Evolutionary conservation across 2,797 vertebrate genomes (phyloP), one percentile per base, ranked within the genome.

Genomic region (Pampus argenteus): DNA sequence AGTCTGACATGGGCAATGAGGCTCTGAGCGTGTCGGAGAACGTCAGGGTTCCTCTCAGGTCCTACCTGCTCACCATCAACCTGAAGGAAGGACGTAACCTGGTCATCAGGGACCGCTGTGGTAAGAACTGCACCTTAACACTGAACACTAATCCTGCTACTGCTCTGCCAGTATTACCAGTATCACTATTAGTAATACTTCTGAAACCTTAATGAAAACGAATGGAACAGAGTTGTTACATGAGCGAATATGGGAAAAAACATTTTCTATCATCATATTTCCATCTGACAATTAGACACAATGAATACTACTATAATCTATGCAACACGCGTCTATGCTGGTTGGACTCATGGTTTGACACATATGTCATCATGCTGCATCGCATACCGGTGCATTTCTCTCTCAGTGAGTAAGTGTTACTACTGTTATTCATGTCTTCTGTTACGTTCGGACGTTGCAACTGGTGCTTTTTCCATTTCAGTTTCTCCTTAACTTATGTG

Each of bases 71-170:
- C 82, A 96, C 93, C 77, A 94, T 99, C 87, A 95, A 95, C 74
- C 93, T 99, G 74, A 97, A 94, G 88, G 96, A 97, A 84, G 98
- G 98, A 60, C 85, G 92, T 26, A 96, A 97, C 81, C 94, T 99
- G 68, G 98, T 98, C 67, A 91, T 99, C 92, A 92, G 97, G 49
- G 98, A 99, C 86, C 97, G 98, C 72, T 97, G 96, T 26, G 98
- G 98, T 99, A 93, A 96, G 78, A 57, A 9, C 6, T 6, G 57
- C 3, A 17, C 8, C 1, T 31, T 6, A 6, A 14, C n/a, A 15
- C 26, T 15, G 7, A n/a, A n/a, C n/a, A 5, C 34, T 44, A 13
- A 44, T 22, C 6, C 20, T 49, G 36, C 38, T 56, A 22, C 63
- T 28, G 31, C n/a, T 48, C 31, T 20, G 10, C 28, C 11, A 13